Conservation (phyloP, 2,113 vertebrate genomes). For the Chiloscyllium plagiosum region DNA sequence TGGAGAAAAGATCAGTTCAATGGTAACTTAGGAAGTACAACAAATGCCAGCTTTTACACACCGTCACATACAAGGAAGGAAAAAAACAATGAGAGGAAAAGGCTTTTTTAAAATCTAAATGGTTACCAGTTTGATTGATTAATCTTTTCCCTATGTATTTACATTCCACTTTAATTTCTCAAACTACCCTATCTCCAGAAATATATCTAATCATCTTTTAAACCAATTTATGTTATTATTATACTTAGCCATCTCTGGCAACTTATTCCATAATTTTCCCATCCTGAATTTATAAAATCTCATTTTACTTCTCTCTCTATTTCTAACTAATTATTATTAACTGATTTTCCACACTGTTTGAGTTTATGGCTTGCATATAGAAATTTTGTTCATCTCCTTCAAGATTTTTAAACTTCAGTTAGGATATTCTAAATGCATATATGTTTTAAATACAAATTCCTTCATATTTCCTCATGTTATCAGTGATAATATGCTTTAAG, state of each 20-base stretch:
- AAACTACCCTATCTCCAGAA: background rate
- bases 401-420: background rate
- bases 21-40: no score
- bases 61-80: no score
- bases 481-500: background rate
- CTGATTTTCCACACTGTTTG: background rate
- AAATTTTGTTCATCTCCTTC: background rate
- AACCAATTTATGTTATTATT: background rate
- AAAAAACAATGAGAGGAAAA: no score
- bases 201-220: background rate
- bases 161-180: background rate
- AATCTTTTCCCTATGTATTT: background rate
- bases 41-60: no score
- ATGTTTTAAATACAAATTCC: no score
- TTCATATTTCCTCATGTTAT: background rate
- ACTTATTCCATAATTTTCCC: background rate
- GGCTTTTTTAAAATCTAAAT: background rate
- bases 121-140: background rate
- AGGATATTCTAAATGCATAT: background rate
- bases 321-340: background rate
- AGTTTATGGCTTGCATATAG: background rate
- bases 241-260: background rate
- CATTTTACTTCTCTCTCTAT: background rate
- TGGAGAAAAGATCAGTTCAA: no score
- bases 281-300: background rate